Conservation (phyloP, 2,888 invertebrate genomes). For the Dascillus cervinus region DNA sequence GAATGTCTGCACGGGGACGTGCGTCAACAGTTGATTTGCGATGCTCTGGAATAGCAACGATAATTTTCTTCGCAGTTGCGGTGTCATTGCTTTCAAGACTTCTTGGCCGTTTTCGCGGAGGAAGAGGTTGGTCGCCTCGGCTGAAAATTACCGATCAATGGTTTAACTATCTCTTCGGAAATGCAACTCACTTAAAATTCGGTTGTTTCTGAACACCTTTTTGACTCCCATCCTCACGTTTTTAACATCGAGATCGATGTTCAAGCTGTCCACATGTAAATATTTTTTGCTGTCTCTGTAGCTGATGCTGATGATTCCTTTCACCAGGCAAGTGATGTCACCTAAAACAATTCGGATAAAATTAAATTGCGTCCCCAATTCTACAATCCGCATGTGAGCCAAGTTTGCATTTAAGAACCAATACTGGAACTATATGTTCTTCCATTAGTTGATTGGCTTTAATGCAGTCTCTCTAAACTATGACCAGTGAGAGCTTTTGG, state of each 20-base stretch:
- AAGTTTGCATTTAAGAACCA: too few relatives aligned
- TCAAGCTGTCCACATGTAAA: conserved; percentile 54
- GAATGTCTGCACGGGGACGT: conserved; percentile 57
- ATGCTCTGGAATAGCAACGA: conserved; percentile 55
- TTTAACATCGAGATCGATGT: conserved; percentile 53
- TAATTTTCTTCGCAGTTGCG: conserved; percentile 58
- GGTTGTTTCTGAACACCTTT: conserved; percentile 61
- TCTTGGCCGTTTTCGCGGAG: conserved; percentile 61
- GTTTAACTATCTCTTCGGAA: background rate
- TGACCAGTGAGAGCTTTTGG: too few relatives aligned
- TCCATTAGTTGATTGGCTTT: too few relatives aligned
- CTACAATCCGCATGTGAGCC: too few relatives aligned
- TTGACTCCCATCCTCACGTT: conserved; percentile 57
- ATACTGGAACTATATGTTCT: too few relatives aligned
- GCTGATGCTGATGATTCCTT: conserved; percentile 49
- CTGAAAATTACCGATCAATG: too few relatives aligned
- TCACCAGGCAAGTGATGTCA: conserved; percentile 51
- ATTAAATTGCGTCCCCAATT: too few relatives aligned
- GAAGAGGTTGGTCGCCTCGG: conserved; percentile 64
- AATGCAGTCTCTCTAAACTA: too few relatives aligned
- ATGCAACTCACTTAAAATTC: conserved; percentile 55
- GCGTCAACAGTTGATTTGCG: conserved; percentile 56
- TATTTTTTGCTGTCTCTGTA: conserved; percentile 44
- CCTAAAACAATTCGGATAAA: too few relatives aligned
- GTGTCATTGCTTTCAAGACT: conserved; percentile 61